Base-by-base conservation (phyloP, 1,140 invertebrate genomes). In the Pinna nobilis region DNA sequence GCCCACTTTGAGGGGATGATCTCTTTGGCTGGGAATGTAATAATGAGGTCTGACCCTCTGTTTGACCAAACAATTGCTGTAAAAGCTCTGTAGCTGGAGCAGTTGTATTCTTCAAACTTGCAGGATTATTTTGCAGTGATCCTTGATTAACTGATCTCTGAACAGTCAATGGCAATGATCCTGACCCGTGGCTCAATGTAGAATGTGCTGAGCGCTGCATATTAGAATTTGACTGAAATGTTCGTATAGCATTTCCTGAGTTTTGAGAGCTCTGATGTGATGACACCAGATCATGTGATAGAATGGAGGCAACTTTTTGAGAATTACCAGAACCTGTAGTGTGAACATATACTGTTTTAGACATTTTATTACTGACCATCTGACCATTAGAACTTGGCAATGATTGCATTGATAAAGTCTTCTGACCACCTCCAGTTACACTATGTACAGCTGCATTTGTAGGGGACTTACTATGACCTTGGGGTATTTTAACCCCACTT, bases 21-120 rank as follows among this genome's bases (percentile, higher is more conserved):
- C 39, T 41, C 35, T 41, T 63, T 63, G 28, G 39, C 35, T 59
- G 39, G 13, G 23, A 37, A 20, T 49, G 50, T 55, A 41, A 20
- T 44, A 39, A 41, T 49, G 39, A 23, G 7, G 67, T 33, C 1
- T 53, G 41, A 28, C 41, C 47, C 7, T 44, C 60, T 23, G 44
- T 47, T 18, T 68, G 49, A 47, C 39, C 59, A 64, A 75, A 70
- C 44, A 75, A 65, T 33, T 60, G 61, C 37, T 75, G 73, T 23
- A 75, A 57, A 13, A 75, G 51, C 35, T 75, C 66, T 33, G 49
- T 65, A 11, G 70, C 65, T 18, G 39, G 33, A 18, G 51, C 70
- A 37, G 63, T 66, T 66, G 44, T 51, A 50, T 23, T 66, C 44
- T 66, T 49, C 60, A 63, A 44, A 30, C 32, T 41, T 28, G 37